Base-by-base conservation (phyloP, 2,113 vertebrate species). In the Piliocolobus tephrosceles region DNA sequence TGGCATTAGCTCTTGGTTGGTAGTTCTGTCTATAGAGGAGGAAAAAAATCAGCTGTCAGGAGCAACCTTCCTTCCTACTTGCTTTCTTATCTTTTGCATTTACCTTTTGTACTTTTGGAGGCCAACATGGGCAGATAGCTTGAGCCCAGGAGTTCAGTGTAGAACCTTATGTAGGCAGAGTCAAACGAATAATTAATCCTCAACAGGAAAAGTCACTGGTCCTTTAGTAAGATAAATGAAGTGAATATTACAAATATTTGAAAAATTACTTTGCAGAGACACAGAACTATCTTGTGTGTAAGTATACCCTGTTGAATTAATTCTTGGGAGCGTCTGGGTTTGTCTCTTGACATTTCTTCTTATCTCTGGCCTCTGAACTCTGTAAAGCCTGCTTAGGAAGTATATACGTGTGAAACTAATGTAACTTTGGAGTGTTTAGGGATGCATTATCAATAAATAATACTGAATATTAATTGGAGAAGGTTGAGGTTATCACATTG, bases 261-360 rank as follows among this genome's bases (percentile, higher is more conserved):
- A 81, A 75, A 61, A 6, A 82, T 55, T 91, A 64, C 66, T 80
- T 95, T 92, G 76, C 73, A 38, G 17, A 73, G 76, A 40, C 16
- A 27, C 14, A 87, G 76, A 92, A 70, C 43, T 75, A 73, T 35
- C 52, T 87, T 35, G 27, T 61, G 25, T 79, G 5, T 86, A 89
- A 52, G 23, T 61, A 50, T 75, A 61, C 43, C 10, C 57, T 89
- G 35, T 91, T 30, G 61, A 68, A 84, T 90, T 66, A 88, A 17
- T 80, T 1, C 9, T 81, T 87, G 52, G 75, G 18, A 47, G 27
- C 64, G 52, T 73, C n/a, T 91, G 47, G 79, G 78, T 92, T 88
- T 88, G 35, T 43, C 64, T 89, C 61, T 64, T 90, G 73, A 90
- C 83, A 85, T 93, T 96, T 35, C 68, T 70, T 76, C 68, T 70